Conservation (phyloP, 2,888 invertebrate species). For the Tiphia femorata region DNA sequence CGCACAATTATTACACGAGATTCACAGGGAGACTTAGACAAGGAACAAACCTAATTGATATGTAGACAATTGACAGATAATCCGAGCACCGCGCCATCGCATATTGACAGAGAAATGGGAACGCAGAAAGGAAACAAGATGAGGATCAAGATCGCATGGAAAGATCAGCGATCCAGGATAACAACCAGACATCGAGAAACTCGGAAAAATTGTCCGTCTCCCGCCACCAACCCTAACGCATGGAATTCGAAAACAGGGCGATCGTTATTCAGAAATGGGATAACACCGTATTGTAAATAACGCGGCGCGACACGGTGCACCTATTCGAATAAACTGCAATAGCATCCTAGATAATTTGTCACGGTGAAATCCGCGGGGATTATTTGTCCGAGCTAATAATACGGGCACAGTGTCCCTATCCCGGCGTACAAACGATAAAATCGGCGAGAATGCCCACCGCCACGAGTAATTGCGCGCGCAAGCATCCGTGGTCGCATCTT, state of each 20-base stretch:
- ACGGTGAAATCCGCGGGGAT: slow-evolving; percentile 62
- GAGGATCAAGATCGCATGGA: no score
- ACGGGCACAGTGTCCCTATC: slow-evolving; percentile 53
- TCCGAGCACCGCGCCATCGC: no score
- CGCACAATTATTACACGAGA: no score
- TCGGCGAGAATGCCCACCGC: slow-evolving; percentile 52
- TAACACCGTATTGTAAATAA: slow-evolving; percentile 50
- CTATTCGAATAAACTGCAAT: slow-evolving; percentile 62
- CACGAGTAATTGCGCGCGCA: slow-evolving; percentile 45
- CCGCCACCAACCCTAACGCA: no score
- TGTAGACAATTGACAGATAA: no score
- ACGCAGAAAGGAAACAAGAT: no score
- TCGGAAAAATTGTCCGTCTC: not conserved
- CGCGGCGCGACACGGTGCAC: slow-evolving; percentile 45
- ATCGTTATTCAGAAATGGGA: slow-evolving; percentile 39
- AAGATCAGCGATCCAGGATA: no score
- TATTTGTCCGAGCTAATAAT: slow-evolving; percentile 66
- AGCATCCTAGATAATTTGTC: slow-evolving; percentile 62
- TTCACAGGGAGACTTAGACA: no score
- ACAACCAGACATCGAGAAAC: not conserved
- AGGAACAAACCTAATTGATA: no score
- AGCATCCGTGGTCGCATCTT: slow-evolving; percentile 34
- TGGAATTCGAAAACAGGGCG: slow-evolving; percentile 38
- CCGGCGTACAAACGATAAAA: slow-evolving; percentile 56
- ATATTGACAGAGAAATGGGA: no score